These are phyloP conservation scores for Nixonia krombeini DNA, from an alignment of 1,140 invertebrate genomes.

Conservation along the genomic window DNA sequence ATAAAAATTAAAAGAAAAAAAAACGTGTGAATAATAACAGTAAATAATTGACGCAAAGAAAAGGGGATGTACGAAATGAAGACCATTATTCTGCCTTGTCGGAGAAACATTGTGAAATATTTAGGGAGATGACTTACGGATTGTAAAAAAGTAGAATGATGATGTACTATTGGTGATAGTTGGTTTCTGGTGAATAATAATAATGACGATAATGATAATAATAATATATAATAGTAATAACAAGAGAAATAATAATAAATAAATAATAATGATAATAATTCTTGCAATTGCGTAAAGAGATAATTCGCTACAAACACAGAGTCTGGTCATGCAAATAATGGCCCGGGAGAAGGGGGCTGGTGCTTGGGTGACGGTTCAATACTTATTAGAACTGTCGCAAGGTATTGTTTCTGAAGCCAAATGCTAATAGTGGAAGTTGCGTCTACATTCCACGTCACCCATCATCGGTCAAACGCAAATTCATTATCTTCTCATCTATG, in stretches of 20 bases:
- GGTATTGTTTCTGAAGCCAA: conserved; percentile 43
- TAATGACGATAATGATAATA: too few species aligned
- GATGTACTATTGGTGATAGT: conserved; percentile 14
- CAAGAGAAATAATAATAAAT: conserved; percentile 43
- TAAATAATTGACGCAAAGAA: conserved; percentile 28
- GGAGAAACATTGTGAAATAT: conserved; percentile 5
- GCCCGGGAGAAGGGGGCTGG: conserved; percentile 67
- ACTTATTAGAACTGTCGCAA: conserved; percentile 43
- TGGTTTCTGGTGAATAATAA: conserved; percentile 21
- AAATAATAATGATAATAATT: conserved; percentile 54
- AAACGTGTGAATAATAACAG: conserved; percentile 23
- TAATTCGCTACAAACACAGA: conserved; percentile 71
- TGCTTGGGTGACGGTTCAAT: conserved; percentile 65
- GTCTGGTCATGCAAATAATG: conserved; percentile 72
- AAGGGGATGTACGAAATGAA: conserved; percentile 22
- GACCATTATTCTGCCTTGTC: conserved; percentile 30
- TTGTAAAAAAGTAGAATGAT: conserved; percentile 21
- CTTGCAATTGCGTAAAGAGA: conserved; percentile 68
- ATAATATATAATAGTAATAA: conserved; percentile 42
- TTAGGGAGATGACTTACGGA: conserved; percentile 11
- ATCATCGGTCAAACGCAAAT: conserved; percentile 47
- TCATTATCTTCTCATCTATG: conserved; percentile 36
- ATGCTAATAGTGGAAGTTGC: conserved; percentile 47
- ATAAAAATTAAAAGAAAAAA: conserved; percentile 29
- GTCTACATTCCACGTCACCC: conserved; percentile 45